A percentile compares a stretch with the other conserved stretches of the same genome.
These are phyloP conservation scores for Musca domestica DNA, from an alignment of 1,140 invertebrate species.

Conservation along the genomic window DNA sequence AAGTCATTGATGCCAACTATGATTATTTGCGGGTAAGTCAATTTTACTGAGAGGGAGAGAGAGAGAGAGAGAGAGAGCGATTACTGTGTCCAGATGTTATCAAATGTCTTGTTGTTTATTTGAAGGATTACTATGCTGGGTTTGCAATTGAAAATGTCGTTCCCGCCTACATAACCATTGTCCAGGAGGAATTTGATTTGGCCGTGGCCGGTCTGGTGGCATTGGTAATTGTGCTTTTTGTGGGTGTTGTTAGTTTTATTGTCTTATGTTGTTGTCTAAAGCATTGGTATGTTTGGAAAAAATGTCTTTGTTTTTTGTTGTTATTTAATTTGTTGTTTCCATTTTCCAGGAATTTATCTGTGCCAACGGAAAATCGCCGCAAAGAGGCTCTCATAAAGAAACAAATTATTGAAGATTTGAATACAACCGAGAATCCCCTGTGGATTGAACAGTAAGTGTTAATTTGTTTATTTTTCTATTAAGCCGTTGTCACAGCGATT, in stretches of 20 bases:
- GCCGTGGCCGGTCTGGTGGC: slow-evolving; percentile 82
- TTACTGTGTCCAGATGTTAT: too few relatives aligned
- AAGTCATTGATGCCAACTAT: slow-evolving; percentile 82
- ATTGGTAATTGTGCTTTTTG: slow-evolving; percentile 78
- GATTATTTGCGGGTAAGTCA: slow-evolving; percentile 68
- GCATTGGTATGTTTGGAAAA: slow-evolving; percentile 61
- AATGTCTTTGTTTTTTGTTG: not conserved
- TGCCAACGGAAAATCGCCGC: slow-evolving; percentile 58
- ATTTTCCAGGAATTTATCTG: slow-evolving; percentile 50
- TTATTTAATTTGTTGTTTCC: not conserved
- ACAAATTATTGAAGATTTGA: slow-evolving; percentile 77
- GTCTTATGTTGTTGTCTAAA: slow-evolving; percentile 86
- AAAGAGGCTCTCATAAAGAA: slow-evolving; percentile 80
- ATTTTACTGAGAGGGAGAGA: not conserved
- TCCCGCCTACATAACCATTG: slow-evolving; percentile 59
- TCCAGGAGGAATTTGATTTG: slow-evolving; percentile 77
- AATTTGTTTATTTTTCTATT: too few relatives aligned
- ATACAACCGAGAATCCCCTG: slow-evolving; percentile 87
- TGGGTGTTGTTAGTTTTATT: slow-evolving; percentile 82
- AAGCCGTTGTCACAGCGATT: too few relatives aligned
- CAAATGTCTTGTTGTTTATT: not conserved
- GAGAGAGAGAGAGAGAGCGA: not conserved
- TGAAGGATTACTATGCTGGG: slow-evolving; percentile 56
- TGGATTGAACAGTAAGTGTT: slow-evolving; percentile 90
- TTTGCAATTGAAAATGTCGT: slow-evolving; percentile 83